Evolutionary conservation across 2,888 invertebrate species (phyloP).

Genomic region (Rhimphoctona megacephalus): DNA sequence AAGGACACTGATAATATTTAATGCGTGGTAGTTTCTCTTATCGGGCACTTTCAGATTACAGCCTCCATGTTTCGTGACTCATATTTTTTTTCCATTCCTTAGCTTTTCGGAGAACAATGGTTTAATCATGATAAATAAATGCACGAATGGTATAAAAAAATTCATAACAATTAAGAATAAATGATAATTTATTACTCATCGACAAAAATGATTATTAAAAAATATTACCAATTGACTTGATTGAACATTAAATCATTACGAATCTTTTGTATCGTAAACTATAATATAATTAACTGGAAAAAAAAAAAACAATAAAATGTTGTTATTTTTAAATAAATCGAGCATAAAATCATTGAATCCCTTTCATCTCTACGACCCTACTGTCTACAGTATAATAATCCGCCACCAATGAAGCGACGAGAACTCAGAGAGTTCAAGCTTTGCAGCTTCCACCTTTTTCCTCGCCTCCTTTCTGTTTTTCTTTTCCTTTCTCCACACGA

Average conservation of each 20-base stretch:
- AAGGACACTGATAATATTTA: slow-evolving; percentile 58
- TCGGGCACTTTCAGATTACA: slow-evolving; percentile 37
- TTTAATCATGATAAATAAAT: background rate
- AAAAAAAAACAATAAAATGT: background rate
- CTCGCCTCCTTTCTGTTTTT: background rate
- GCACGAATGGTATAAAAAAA: background rate
- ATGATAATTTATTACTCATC: no score
- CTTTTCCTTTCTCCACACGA: background rate
- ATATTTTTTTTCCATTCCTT: background rate
- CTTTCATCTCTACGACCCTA: background rate
- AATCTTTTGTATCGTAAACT: no score
- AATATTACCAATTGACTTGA: no score
- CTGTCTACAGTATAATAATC: background rate
- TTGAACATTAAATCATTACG: no score
- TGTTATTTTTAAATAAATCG: background rate
- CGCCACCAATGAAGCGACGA: slow-evolving; percentile 69
- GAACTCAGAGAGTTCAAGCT: slow-evolving; percentile 69
- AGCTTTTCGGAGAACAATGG: background rate
- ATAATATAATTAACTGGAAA: background rate
- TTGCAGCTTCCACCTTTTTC: slow-evolving; percentile 63
- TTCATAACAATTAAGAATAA: background rate
- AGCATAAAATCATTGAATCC: background rate
- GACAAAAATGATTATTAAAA: background rate
- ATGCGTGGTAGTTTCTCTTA: slow-evolving; percentile 37
- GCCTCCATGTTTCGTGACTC: slow-evolving; percentile 3